A percentile compares a stretch with the other conserved stretches of the same genome.
Conservation (phyloP, 2,113 vertebrate species). For the Tonatia bakeri region DNA sequence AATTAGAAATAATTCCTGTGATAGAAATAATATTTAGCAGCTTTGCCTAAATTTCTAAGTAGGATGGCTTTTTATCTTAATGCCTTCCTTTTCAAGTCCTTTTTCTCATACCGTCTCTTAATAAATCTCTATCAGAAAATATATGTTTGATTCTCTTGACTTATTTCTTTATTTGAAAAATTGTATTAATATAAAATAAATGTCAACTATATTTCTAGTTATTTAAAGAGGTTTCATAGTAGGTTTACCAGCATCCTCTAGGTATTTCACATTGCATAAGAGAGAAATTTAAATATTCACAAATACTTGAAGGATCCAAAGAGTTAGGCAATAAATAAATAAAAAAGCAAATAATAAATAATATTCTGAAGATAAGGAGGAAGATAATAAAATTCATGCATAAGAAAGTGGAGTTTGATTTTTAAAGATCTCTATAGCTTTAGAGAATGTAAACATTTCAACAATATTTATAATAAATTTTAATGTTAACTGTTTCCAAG, state of each 20-base stretch:
- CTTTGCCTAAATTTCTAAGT: neutral
- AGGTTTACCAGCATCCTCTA: neutral
- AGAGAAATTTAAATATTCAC: neutral
- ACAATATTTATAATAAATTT: slow-evolving; percentile 1
- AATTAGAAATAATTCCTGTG: neutral
- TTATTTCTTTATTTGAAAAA: neutral
- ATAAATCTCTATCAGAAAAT: neutral
- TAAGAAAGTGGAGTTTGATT: neutral
- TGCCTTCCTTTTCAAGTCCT: neutral
- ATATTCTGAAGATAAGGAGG: neutral
- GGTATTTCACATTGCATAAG: neutral
- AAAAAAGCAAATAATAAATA: too few relatives aligned
- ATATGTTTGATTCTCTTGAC: neutral
- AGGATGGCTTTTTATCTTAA: neutral
- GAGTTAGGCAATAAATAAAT: neutral
- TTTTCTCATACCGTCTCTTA: neutral
- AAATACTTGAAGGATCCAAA: neutral
- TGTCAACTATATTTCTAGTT: neutral
- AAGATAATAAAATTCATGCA: neutral
- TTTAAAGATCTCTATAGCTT: neutral
- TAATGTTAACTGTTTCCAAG: neutral
- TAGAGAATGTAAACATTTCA: neutral
- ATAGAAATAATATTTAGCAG: neutral
- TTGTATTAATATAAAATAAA: neutral
- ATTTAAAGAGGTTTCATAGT: neutral